Conservation (phyloP, 2,113 vertebrate species). For the Brachypteracias leptosomus region DNA sequence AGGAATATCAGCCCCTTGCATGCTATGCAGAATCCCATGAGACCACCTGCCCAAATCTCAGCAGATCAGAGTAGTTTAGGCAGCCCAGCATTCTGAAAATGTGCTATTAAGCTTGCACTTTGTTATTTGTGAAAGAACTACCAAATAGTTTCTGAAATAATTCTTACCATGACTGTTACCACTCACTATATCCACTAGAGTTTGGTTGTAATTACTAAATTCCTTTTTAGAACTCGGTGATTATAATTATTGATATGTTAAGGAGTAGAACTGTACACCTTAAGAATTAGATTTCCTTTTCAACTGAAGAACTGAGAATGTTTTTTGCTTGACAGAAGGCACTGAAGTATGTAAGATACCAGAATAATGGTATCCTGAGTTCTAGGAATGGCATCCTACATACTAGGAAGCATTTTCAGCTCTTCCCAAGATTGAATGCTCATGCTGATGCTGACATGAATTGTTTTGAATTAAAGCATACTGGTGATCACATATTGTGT, state of each 20-base stretch:
- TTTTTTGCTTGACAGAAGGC: not conserved
- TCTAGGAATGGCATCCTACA: not conserved
- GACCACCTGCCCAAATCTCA: not conserved
- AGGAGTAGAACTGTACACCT: not conserved
- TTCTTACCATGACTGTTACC: not conserved
- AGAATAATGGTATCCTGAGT: not conserved
- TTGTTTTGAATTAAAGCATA: not conserved
- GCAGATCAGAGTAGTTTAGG: not conserved
- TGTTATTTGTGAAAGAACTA: not conserved
- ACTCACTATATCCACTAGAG: not conserved
- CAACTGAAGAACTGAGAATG: not conserved
- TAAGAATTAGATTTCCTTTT: not conserved
- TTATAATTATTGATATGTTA: not conserved
- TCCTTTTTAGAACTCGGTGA: not conserved
- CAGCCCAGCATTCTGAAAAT: not conserved
- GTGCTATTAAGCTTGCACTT: not conserved
- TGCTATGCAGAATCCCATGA: accelerated
- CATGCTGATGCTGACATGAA: not conserved
- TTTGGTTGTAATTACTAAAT: not conserved
- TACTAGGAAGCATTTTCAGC: not conserved
- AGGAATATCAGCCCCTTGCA: not conserved
- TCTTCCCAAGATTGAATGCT: not conserved
- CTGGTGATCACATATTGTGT: not conserved
- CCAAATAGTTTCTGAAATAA: not conserved
- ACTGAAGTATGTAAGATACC: not conserved